Evolutionary conservation across 2,797 vertebrate species (phyloP).

Genomic region (Heliangelus exortis): DNA sequence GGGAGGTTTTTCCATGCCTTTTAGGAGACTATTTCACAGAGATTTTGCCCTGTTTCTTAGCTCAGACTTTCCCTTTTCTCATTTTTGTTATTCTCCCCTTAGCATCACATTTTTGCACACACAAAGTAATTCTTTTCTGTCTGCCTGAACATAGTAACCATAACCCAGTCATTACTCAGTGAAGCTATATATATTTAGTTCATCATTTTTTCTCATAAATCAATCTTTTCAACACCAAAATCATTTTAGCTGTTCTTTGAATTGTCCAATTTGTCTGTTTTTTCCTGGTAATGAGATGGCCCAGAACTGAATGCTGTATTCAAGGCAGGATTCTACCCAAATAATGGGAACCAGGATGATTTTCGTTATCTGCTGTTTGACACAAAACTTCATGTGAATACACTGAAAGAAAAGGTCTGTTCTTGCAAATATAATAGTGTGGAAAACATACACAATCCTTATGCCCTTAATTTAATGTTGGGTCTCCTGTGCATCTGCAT

Average conservation of each 20-base stretch:
- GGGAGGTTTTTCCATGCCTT: constrained; percentile 21
- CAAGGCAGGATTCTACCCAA: constrained; percentile 41
- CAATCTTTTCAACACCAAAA: constrained; percentile 50
- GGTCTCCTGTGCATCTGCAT: not conserved
- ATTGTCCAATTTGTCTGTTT: constrained; percentile 31
- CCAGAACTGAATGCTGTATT: constrained; percentile 39
- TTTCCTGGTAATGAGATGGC: constrained; percentile 35
- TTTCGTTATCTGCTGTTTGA: constrained; percentile 52
- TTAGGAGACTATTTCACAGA: constrained; percentile 55
- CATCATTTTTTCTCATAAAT: constrained; percentile 55
- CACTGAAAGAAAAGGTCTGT: not conserved
- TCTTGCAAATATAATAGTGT: not conserved
- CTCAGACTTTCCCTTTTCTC: constrained; percentile 14
- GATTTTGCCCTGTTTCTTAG: constrained; percentile 40
- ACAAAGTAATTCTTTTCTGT: constrained; percentile 38
- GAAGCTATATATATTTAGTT: constrained; percentile 43
- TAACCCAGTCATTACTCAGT: constrained; percentile 25
- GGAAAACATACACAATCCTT: constrained; percentile 10
- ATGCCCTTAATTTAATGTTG: not conserved
- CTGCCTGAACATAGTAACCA: constrained; percentile 9
- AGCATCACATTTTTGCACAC: constrained; percentile 28
- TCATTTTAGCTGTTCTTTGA: constrained; percentile 52
- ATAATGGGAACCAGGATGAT: constrained; percentile 21
- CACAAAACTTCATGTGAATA: constrained; percentile 10
- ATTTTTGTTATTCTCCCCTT: not conserved